Base-by-base conservation (phyloP, 2,113 vertebrate genomes). In the Nothocercus julius region DNA sequence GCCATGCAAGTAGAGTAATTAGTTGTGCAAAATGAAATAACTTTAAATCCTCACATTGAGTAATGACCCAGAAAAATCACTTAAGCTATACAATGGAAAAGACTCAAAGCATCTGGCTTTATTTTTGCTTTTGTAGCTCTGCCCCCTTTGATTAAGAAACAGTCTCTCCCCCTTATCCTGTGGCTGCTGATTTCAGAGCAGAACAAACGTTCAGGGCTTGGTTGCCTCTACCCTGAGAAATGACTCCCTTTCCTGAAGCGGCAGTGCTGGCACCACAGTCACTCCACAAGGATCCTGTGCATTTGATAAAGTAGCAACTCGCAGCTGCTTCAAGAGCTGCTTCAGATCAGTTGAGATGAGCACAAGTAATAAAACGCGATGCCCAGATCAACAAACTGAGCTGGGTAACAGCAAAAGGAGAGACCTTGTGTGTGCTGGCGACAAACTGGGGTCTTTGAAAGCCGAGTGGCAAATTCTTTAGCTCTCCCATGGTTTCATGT, bases 11-110 rank as follows among this genome's bases (percentile, higher is more conserved):
- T 62, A 11, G 28, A 79, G 92, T 94, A 95, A 96, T 97, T 94
- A 97, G 96, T 92, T 95, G 92, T 92, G 90, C 70, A 87, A 93
- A 96, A 96, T 91, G 90, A 95, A 97, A 83, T 93, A 96, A 93
- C 88, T 96, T 95, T 82, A 89, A 80, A 83, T 68, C 68, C 74
- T 87, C 20, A 4, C 51, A 42, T 8, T 74, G 88, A 93, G 82
- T 93, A 91, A 96, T 94, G 86, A 96, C 92, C 96, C 93, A 93
- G 95, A 97, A 96, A 96, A 96, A 96, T 87, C 93, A 93, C 92
- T 96, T 95, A 89, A 90, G 81, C 88, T 85, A 19, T 79, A 95
- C 92, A 95, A 92, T 32, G 81, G 77, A 40, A 82, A 81, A n/a
- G 15, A 81, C 81, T 84, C 3, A 2, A 82, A 93, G 90, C 90